These are phyloP conservation scores for Stictonetta naevosa DNA, from an alignment of 2,113 vertebrate genomes.

Conservation along the genomic window DNA sequence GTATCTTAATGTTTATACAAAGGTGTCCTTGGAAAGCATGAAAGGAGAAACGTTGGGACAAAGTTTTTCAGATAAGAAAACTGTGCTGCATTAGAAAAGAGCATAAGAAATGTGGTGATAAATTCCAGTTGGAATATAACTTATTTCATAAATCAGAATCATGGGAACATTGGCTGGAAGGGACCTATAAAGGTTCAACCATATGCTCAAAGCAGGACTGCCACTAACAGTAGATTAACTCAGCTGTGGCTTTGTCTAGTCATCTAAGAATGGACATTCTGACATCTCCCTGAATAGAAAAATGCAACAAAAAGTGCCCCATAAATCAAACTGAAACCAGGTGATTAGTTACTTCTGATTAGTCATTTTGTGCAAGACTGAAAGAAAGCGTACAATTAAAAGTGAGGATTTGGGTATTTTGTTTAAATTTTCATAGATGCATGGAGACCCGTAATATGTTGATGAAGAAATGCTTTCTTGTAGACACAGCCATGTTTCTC, in stretches of 20 bases:
- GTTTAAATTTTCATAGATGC: neutral
- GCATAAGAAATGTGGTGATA: neutral
- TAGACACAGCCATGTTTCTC: neutral
- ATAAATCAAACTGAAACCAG: conserved; percentile 20
- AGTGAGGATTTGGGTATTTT: neutral
- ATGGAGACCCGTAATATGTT: neutral
- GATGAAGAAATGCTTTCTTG: neutral
- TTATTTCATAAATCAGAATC: conserved; percentile 57
- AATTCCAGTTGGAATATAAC: neutral
- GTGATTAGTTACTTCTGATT: conserved; percentile 28
- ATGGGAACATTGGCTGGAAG: neutral
- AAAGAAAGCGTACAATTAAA: rapidly evolving
- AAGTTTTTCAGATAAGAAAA: neutral
- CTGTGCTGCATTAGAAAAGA: neutral
- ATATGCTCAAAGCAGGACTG: neutral
- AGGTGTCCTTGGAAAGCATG: neutral
- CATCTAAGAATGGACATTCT: neutral
- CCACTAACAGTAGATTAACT: neutral
- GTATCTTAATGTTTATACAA: neutral
- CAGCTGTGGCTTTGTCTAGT: neutral
- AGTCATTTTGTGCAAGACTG: neutral
- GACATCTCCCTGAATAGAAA: neutral
- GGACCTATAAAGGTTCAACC: neutral
- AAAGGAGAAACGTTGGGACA: neutral
- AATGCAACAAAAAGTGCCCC: neutral